These are phyloP conservation scores for Brenthis ino DNA, from an alignment of 2,888 invertebrate genomes.

Conservation along the genomic window DNA sequence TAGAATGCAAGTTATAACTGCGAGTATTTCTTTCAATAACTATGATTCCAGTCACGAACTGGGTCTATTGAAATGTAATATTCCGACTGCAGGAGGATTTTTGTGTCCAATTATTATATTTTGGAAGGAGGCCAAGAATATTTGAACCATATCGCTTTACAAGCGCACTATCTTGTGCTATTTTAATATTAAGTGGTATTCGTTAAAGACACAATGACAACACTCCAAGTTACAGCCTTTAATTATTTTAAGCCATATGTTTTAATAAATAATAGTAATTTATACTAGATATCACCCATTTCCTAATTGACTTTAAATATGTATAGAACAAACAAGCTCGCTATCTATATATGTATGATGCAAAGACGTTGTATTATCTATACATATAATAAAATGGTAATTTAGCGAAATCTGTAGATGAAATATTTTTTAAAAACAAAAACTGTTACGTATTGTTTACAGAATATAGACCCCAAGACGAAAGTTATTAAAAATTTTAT, in stretches of 20 bases:
- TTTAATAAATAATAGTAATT: not conserved
- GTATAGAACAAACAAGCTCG: too few relatives aligned
- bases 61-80: constrained; percentile 28
- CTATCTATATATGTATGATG: too few relatives aligned
- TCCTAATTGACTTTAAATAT: too few relatives aligned
- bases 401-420: too few relatives aligned
- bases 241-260: not conserved
- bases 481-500: too few relatives aligned
- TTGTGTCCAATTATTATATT: constrained; percentile 35
- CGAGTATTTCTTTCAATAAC: constrained; percentile 10
- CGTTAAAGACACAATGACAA: constrained; percentile 20
- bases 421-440: too few relatives aligned
- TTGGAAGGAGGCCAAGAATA: constrained; percentile 39
- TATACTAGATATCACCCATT: too few relatives aligned
- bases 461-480: too few relatives aligned
- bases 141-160: constrained; percentile 35
- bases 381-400: too few relatives aligned
- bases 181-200: constrained; percentile 28
- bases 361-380: too few relatives aligned
- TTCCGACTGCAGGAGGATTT: constrained; percentile 25
- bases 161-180: constrained; percentile 24
- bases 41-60: constrained; percentile 27
- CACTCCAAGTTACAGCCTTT: constrained; percentile 5
- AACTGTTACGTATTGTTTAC: too few relatives aligned
- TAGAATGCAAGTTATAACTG: not conserved